Percentiles rank a stretch among this genome's conserved stretches.
These are phyloP conservation scores for Condylostylus longicornis DNA, from an alignment of 1,140 invertebrate species.

Conservation along the genomic window DNA sequence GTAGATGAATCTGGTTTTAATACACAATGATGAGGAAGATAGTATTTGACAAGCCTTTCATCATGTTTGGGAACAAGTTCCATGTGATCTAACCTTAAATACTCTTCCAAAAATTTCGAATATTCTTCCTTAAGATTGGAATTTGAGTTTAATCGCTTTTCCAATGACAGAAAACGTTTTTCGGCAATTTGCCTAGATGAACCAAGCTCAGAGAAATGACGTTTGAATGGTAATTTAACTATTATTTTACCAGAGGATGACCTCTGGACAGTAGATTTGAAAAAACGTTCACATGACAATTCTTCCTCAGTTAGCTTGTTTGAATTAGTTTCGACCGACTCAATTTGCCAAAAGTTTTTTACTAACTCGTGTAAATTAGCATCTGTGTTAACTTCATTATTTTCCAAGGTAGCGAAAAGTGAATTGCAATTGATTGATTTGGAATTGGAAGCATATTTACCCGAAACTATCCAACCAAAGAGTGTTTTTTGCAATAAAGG, in stretches of 20 bases:
- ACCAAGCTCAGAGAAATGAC: constrained; percentile 14
- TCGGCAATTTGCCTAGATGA: no score
- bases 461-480: constrained; percentile 12
- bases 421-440: neutral
- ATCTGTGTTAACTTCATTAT: no score
- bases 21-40: constrained; percentile 30
- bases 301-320: constrained; percentile 5
- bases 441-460: neutral
- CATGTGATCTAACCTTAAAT: constrained; percentile 22
- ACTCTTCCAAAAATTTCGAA: constrained; percentile 19
- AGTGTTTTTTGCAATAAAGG: constrained; percentile 13
- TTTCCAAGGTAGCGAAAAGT: neutral
- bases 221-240: constrained; percentile 12
- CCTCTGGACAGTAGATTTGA: neutral
- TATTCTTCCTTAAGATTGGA: constrained; percentile 8
- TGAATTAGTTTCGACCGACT: constrained; percentile 4
- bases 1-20: constrained; percentile 17
- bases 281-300: constrained; percentile 5
- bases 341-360: constrained; percentile 12
- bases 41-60: constrained; percentile 4
- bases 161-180: constrained; percentile 15
- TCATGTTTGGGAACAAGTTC: constrained; percentile 17
- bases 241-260: constrained; percentile 6
- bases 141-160: constrained; percentile 16
- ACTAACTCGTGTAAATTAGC: constrained; percentile 6